Evolutionary conservation across 2,113 vertebrate genomes (phyloP).

Genomic region (Platanista minor): DNA sequence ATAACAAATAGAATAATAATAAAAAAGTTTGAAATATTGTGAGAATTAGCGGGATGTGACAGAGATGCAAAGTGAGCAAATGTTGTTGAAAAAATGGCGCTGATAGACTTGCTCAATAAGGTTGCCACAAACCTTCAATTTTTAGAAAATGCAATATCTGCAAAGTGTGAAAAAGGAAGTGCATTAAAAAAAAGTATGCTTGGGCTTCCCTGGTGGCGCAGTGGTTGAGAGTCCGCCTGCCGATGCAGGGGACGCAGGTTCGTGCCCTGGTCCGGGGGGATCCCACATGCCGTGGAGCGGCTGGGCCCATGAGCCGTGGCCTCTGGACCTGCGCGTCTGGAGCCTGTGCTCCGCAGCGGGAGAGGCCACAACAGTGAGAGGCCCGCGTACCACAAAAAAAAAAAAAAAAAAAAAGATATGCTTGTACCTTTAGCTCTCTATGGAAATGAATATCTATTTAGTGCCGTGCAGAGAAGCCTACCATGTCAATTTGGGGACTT

Average conservation of each 20-base stretch:
- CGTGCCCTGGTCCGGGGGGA: too few relatives aligned
- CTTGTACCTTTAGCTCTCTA: background rate
- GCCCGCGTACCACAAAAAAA: too few relatives aligned
- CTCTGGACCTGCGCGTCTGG: too few relatives aligned
- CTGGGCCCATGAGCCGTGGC: too few relatives aligned
- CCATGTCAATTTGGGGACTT: slow-evolving; percentile 16
- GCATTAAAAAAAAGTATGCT: too few relatives aligned
- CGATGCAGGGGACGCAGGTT: too few relatives aligned
- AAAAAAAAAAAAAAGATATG: background rate
- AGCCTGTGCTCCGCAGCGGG: too few relatives aligned
- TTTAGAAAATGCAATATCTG: background rate
- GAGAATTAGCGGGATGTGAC: background rate
- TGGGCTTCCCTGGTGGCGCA: too few relatives aligned
- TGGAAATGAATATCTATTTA: slow-evolving; percentile 42
- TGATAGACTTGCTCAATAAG: background rate
- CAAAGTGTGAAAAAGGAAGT: background rate
- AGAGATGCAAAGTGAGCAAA: background rate
- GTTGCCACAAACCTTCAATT: background rate
- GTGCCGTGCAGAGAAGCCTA: background rate
- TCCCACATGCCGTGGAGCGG: too few relatives aligned
- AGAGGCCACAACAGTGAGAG: too few relatives aligned
- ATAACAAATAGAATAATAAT: background rate
- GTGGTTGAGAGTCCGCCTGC: too few relatives aligned
- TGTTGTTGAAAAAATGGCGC: background rate
- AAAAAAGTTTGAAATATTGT: background rate